phyloP scores from a whole-genome alignment of 2,888 invertebrate genomes.

The Ichneumon xanthorius region DNA sequence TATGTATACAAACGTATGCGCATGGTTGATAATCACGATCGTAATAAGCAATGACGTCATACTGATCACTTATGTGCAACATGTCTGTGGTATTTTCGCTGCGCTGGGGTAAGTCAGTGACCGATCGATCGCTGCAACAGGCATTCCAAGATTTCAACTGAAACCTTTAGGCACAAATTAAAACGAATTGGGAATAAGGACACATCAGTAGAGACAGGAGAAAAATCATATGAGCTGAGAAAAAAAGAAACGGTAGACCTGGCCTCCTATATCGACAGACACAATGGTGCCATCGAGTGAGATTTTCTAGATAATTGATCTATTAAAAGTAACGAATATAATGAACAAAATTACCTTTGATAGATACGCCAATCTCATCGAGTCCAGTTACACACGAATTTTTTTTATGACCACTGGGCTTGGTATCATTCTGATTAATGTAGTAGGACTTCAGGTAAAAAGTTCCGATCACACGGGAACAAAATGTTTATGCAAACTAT shows the following conservation, averaged over 20 bases:
- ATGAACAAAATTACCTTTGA: neutral
- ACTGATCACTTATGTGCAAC: too few species aligned
- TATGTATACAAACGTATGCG: too few species aligned
- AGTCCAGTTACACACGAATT: constrained; percentile 7
- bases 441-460: constrained; percentile 28
- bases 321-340: neutral
- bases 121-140: too few species aligned
- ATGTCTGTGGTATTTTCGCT: too few species aligned
- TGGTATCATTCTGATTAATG: constrained; percentile 22
- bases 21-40: too few species aligned
- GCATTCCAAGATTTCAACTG: too few species aligned
- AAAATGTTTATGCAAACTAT: too few species aligned
- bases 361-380: constrained; percentile 30
- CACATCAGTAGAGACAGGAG: too few species aligned
- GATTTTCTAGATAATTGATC: neutral
- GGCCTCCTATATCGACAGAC: neutral
- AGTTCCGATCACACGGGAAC: too few species aligned
- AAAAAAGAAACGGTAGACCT: neutral
- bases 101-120: too few species aligned
- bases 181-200: neutral
- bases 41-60: too few species aligned
- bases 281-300: neutral
- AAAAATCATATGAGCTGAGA: neutral
- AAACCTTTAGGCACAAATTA: too few species aligned
- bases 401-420: neutral